A percentile compares a stretch with the other conserved stretches of the same genome.
phyloP scores from a whole-genome alignment of 2,797 vertebrate genomes.

The Amblyopsis hoosieri region DNA sequence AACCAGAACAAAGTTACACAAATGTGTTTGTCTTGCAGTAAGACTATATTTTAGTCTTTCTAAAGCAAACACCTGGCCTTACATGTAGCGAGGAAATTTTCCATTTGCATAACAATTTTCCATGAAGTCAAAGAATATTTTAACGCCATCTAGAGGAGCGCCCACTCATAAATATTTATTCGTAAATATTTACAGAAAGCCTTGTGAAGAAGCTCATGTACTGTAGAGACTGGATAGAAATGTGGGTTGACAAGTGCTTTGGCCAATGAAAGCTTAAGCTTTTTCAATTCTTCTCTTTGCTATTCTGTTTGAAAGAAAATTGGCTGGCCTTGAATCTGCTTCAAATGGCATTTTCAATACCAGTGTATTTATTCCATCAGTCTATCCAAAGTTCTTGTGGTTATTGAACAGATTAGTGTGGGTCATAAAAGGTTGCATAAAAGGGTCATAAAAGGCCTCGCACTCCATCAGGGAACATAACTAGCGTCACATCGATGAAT shows the following conservation, averaged over 20 bases:
- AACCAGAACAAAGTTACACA: neutral
- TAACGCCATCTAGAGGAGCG: neutral
- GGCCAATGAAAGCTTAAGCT: neutral
- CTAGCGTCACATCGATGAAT: neutral
- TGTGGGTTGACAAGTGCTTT: neutral
- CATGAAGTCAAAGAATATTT: neutral
- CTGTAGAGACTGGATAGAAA: neutral
- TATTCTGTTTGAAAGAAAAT: constrained; percentile 9
- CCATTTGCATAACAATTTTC: constrained; percentile 5
- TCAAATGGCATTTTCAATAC: constrained; percentile 15
- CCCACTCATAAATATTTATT: constrained; percentile 4
- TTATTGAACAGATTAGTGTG: neutral
- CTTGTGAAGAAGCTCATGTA: neutral
- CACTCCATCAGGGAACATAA: constrained; percentile 13
- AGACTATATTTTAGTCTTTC: neutral
- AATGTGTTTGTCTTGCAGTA: neutral
- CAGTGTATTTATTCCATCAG: neutral
- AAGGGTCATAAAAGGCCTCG: constrained; percentile 9
- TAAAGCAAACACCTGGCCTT: neutral
- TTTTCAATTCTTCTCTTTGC: neutral
- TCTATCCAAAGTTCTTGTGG: neutral
- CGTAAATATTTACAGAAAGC: neutral
- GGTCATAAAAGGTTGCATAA: too few species aligned
- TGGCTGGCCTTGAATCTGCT: constrained; percentile 5
- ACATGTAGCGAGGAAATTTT: neutral